Base-by-base conservation (phyloP, 1,140 invertebrate genomes). In the Drosophila trapezifrons region DNA sequence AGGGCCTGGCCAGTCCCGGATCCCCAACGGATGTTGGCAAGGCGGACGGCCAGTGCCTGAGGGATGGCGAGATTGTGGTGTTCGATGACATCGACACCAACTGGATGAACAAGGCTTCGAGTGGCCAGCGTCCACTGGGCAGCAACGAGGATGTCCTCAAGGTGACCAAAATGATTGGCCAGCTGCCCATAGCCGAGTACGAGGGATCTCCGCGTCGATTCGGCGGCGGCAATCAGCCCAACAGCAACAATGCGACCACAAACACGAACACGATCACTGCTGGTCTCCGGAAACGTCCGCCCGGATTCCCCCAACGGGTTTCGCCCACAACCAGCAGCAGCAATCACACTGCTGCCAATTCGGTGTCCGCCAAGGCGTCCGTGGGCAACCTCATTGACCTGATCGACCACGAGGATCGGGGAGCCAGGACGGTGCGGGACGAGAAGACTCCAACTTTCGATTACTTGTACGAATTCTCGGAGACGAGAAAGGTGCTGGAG, bases 201-300 rank as follows among this genome's bases (percentile, higher is more conserved):
- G 97, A 98, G 73, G 97, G 97, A 20, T 98, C 97, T 38, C 97
- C 97, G 4, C 93, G 97, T 74, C 94, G 97, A 72, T 98, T 98
- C 91, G 97, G 97, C 4, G 91, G 84, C 76, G 91, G 84, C 76
- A 79, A 80, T 49, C 70, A 60, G 27, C 47, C 42, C 7, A 37
- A 51, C 49, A 35, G 17, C 29, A 42, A 4, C 22, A 22, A 22
- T n/a, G n/a, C n/a, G n/a, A n/a, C n/a, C 22, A 22, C 22, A 4
- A 22, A 22, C 35, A n/a, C 32, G 20, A 42, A 40, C 10, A 52
- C 45, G 12, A 27, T 12, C 17, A 29, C 7, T 43, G 37, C 3
- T 8, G 37, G 37, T 8, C 13, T 15, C 49, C 51, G 95, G 22
- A 95, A 95, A 46, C 93, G 95, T 75, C 95, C 95, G 60, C 91